Base-by-base conservation (phyloP, 2,113 vertebrate genomes). In the Dromaius novaehollandiae region DNA sequence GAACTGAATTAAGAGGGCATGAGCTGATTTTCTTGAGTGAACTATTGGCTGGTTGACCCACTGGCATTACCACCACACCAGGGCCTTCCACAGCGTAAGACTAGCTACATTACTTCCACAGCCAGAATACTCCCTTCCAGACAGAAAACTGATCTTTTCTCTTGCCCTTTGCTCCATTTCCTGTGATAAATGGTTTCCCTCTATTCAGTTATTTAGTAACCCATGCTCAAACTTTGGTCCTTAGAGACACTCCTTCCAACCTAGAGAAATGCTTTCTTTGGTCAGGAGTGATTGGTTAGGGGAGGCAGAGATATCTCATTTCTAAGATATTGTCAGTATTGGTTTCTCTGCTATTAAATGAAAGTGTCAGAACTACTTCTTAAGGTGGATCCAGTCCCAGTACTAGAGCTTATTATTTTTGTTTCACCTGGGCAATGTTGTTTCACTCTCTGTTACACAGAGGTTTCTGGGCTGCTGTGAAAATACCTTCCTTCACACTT, bases 141-240 rank as follows among this genome's bases (percentile, higher is more conserved):
- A 28, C 66, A 66, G 86, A 94, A 96, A 96, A 42, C 32, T 68
- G 70, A 77, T 88, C 75, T 91, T 92, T 86, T 42, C 46, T 65
- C 25, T 82, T 83, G 34, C 51, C 86, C 82, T 89, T 78, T 94
- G 44, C 42, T 91, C 50, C 12, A 0, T 88, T 93, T 46, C 40
- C 34, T 0, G 0, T 89, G 77, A 88, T 86, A 95, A 96, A 90
- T 94, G 32, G 3, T 74, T 96, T 96, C 34, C 38, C 34, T 90
- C 55, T 93, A 42, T 93, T 82, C 51, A 93, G 56, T 91, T 86
- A 81, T 91, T 95, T 96, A 87, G 73, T 88, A 95, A 96, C 61
- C 87, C 44, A 82, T 75, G n/a, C 88, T 87, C 76, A 88, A 46
- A 65, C 78, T 70, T 55, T 73, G 25, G 34, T 90, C 87, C 71